A percentile compares a stretch with the other conserved stretches of the same genome.
These are phyloP conservation scores for Ornithoptera priamus DNA, from an alignment of 2,888 invertebrate species.

Conservation along the genomic window DNA sequence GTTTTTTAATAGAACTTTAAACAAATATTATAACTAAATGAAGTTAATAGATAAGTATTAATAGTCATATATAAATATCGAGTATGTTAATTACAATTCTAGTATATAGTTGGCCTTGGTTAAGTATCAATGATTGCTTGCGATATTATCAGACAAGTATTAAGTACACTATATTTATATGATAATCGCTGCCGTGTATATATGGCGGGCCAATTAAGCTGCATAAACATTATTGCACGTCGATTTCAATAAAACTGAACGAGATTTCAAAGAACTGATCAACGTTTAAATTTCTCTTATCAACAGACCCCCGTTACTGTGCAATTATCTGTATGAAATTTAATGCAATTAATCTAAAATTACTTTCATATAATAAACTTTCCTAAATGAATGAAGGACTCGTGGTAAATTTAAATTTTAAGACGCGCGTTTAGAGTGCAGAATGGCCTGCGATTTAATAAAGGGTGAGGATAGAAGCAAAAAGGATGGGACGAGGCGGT, in stretches of 20 bases:
- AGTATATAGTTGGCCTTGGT: conserved; percentile 31
- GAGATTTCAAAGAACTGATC: conserved; percentile 20
- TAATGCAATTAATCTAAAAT: conserved; percentile 23
- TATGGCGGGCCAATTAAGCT: conserved; percentile 36
- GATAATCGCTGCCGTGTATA: conserved; percentile 56
- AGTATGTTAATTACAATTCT: too few relatives aligned
- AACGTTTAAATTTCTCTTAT: conserved; percentile 19
- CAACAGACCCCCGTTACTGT: conserved; percentile 11
- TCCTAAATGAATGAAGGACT: conserved; percentile 33
- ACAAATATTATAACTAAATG: too few relatives aligned
- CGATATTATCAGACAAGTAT: conserved; percentile 45
- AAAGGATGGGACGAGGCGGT: conserved; percentile 60
- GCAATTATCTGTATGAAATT: conserved; percentile 16
- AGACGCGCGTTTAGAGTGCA: conserved; percentile 35
- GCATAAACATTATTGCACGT: conserved; percentile 28
- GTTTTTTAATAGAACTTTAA: too few relatives aligned
- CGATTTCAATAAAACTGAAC: conserved; percentile 26
- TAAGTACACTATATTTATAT: conserved; percentile 47
- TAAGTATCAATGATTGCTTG: conserved; percentile 53
- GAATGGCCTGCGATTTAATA: conserved; percentile 39
- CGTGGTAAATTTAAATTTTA: conserved; percentile 33
- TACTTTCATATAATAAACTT: conserved; percentile 15
- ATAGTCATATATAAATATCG: too few relatives aligned
- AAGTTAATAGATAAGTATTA: too few relatives aligned
- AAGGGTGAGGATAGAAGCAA: conserved; percentile 44